Base-by-base conservation (phyloP, 2,113 vertebrate species). In the Neolamprologus variostigma region DNA sequence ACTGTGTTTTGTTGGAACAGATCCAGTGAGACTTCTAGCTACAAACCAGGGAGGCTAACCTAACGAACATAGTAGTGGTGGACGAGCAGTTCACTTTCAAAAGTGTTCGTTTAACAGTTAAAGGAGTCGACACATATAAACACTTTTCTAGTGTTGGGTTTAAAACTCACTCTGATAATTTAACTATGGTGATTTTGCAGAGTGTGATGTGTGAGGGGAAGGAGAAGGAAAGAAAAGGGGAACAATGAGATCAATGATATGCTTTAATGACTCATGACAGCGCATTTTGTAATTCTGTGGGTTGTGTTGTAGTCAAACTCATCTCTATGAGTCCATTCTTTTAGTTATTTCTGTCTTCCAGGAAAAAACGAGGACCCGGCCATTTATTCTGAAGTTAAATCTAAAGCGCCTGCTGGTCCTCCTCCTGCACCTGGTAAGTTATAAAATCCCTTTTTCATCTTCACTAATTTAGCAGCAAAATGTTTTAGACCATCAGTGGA, bases 71-170 rank as follows among this genome's bases (percentile, higher is more conserved):
- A 21, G 59, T n/a, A 2, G 1, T 1, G 31, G 59, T 35, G 17
- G 31, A 35, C 10, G n/a, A n/a, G 10, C 1, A 37, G 61, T n/a
- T 66, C 4, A 8, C 33, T 66, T 66, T 66, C 19, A 3, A 37
- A 66, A 66, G 61, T 37, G 33, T 1, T 66, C 1, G 0, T 66
- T 66, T 66, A 66, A 66, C 61, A 21, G 61, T 66, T n/a, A 66
- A 37, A 66, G 33, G 31, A 66, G 31, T 66, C 31, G 2, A 35
- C 17, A 1, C 61, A n/a, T 7, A 0, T 12, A n/a, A 0, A 37
- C 10, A 0, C 3, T 0, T n/a, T 37, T 13, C 17, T 66, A 35
- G 33, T 37, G 61, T 66, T 2, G 1, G 9, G 31, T 66, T 66
- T 35, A 35, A 35, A n/a, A 66, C 17, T 66, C 31, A n/a, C 61